Conservation (phyloP, 1,140 invertebrate species). For the Drosophila mauritiana region DNA sequence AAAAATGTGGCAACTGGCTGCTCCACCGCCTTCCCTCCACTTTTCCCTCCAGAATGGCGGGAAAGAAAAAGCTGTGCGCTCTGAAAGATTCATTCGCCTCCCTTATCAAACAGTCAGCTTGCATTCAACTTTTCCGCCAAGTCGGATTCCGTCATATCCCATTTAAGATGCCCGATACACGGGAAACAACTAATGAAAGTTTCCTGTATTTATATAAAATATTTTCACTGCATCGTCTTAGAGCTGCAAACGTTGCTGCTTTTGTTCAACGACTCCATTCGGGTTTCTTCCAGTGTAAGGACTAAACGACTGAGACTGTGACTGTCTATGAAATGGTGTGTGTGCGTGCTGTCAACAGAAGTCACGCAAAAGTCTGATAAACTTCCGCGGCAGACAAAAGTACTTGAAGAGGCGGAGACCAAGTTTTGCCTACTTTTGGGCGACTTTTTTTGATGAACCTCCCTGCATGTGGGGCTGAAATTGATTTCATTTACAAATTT, state of each 20-base stretch:
- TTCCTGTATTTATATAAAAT: no score
- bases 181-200: not conserved
- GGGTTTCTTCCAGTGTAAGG: not conserved
- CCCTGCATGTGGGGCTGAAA: slow-evolving; percentile 36
- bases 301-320: slow-evolving; percentile 1
- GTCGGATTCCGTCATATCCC: slow-evolving; percentile 50
- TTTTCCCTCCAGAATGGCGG: slow-evolving; percentile 5
- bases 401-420: slow-evolving; percentile 20
- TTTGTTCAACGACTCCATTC: not conserved
- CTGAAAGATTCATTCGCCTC: slow-evolving; percentile 56
- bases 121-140: slow-evolving; percentile 53
- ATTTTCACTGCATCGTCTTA: not conserved
- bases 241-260: no score
- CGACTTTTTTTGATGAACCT: slow-evolving; percentile 15
- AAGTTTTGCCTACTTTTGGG: slow-evolving; percentile 67
- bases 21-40: slow-evolving; percentile 9
- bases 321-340: slow-evolving; percentile 18
- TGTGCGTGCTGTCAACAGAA: slow-evolving; percentile 70
- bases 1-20: slow-evolving; percentile 40
- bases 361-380: slow-evolving; percentile 80
- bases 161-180: slow-evolving; percentile 4
- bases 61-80: slow-evolving; percentile 45
- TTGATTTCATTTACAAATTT: slow-evolving; percentile 62
- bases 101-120: slow-evolving; percentile 60
- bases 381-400: slow-evolving; percentile 69